Conservation (phyloP, 1,140 invertebrate genomes). For the Bombus pyrosoma region DNA sequence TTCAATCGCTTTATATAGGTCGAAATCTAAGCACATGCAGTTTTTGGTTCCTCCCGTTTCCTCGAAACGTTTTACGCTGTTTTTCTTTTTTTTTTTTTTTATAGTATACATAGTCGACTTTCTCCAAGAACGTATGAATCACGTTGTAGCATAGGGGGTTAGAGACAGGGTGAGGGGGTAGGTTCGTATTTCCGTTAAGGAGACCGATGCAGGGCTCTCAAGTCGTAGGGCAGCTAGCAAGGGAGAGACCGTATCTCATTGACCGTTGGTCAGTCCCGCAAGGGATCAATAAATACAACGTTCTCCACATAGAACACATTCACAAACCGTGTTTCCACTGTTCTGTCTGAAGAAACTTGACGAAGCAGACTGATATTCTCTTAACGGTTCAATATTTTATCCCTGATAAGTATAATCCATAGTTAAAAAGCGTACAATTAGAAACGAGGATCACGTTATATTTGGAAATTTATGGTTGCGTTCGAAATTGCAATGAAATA, state of each 20-base stretch:
- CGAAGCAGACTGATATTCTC: not conserved
- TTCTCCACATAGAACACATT: slow-evolving; percentile 13
- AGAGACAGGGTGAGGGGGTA: slow-evolving; percentile 58
- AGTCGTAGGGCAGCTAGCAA: slow-evolving; percentile 59
- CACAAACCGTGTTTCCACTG: not conserved
- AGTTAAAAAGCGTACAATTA: too few species aligned
- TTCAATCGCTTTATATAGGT: not conserved
- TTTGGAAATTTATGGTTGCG: not conserved
- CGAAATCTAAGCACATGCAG: not conserved
- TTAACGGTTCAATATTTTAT: not conserved
- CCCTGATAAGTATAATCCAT: not conserved
- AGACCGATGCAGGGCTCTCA: slow-evolving; percentile 61
- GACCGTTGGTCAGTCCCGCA: slow-evolving; percentile 80
- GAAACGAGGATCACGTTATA: too few species aligned
- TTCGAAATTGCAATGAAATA: not conserved
- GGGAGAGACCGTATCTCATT: slow-evolving; percentile 82
- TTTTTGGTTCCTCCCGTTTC: not conserved
- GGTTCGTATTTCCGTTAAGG: slow-evolving; percentile 76
- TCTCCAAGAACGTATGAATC: slow-evolving; percentile 66
- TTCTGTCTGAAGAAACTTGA: not conserved
- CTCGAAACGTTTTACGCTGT: not conserved
- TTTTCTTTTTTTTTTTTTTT: not conserved
- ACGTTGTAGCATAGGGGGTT: slow-evolving; percentile 52
- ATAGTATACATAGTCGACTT: not conserved
- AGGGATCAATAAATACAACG: slow-evolving; percentile 78